These are phyloP conservation scores for Halotydeus destructor DNA, from an alignment of 1,140 invertebrate species.

Conservation along the genomic window DNA sequence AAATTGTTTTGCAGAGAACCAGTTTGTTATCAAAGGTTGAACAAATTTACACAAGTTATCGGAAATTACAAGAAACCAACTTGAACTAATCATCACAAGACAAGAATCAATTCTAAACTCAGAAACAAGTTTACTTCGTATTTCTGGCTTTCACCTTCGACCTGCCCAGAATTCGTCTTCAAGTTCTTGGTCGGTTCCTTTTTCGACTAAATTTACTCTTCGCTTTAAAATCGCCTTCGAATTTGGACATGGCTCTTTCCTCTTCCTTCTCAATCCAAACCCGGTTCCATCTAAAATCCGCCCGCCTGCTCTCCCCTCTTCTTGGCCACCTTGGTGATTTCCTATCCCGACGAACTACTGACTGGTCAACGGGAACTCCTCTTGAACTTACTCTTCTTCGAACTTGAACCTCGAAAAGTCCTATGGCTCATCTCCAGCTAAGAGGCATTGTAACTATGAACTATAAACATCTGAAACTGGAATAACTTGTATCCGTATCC, in stretches of 20 bases:
- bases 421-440: not conserved
- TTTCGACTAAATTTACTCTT: constrained; percentile 1
- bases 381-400: not conserved
- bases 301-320: not conserved
- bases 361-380: not conserved
- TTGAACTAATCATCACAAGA: too few relatives aligned
- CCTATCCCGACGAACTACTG: not conserved
- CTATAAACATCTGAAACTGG: not conserved
- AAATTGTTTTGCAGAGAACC: too few relatives aligned
- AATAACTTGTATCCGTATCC: constrained; percentile 2
- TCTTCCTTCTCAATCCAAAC: constrained; percentile 2
- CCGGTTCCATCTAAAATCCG: not conserved
- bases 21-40: too few relatives aligned
- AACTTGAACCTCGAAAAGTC: not conserved
- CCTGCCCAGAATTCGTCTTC: constrained; percentile 3
- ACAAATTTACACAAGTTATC: too few relatives aligned
- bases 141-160: not conserved
- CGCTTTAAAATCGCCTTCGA: constrained; percentile 2
- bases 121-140: too few relatives aligned
- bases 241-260: constrained; percentile 4
- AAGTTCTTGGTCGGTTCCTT: not conserved
- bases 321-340: not conserved
- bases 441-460: not conserved
- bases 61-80: too few relatives aligned
- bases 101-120: too few relatives aligned